These are phyloP conservation scores for Cyclura pinguis DNA, from an alignment of 2,797 vertebrate genomes.

Conservation along the genomic window DNA sequence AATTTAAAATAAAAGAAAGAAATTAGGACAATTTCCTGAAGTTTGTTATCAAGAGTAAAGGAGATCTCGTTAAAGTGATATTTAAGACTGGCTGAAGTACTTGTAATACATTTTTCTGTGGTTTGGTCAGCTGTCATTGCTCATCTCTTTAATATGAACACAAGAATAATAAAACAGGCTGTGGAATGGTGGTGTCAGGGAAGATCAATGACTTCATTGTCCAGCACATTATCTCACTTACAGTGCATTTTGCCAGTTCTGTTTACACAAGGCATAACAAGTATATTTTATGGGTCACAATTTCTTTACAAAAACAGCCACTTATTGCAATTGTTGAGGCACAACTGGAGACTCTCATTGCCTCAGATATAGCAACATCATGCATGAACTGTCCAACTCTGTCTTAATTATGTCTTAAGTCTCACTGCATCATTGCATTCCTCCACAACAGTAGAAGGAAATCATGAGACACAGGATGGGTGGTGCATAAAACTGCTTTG, in stretches of 20 bases:
- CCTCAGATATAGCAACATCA: not conserved
- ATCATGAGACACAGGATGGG: not conserved
- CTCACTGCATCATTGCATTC: not conserved
- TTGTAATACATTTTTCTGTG: slow-evolving; percentile 17
- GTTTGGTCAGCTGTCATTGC: not conserved
- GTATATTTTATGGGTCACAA: too few species aligned
- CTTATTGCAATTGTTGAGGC: not conserved
- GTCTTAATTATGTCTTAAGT: not conserved
- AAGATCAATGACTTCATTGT: not conserved
- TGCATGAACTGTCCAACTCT: not conserved
- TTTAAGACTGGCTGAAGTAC: not conserved
- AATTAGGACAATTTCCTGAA: not conserved
- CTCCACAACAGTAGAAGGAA: not conserved
- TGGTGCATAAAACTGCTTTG: too few species aligned
- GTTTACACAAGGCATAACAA: not conserved
- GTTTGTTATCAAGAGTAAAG: slow-evolving; percentile 16
- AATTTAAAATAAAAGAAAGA: not conserved
- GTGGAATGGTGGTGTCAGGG: fast-evolving
- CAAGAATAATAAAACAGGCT: not conserved
- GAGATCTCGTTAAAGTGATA: not conserved
- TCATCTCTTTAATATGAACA: slow-evolving; percentile 6
- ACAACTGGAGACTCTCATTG: too few species aligned
- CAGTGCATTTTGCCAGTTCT: not conserved
- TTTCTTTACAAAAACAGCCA: not conserved
- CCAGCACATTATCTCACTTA: not conserved